Conservation (phyloP, 1,140 invertebrate genomes). For the Pseudomyrmex flavicornis region DNA sequence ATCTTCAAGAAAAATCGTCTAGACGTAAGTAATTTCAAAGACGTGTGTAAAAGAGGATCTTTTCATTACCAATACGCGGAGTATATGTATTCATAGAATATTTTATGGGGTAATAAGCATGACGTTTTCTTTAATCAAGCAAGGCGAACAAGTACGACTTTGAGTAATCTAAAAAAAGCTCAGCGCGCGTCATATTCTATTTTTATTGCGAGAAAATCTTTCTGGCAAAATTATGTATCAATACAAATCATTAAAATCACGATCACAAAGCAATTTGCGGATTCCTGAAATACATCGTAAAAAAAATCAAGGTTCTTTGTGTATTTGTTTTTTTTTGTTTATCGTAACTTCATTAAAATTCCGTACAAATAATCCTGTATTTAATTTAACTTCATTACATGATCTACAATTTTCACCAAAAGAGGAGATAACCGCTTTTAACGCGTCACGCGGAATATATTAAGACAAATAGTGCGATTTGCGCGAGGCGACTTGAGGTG, state of each 20-base stretch:
- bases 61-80: not conserved
- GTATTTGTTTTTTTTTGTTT: too few species aligned
- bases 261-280: constrained; percentile 6
- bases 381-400: not conserved
- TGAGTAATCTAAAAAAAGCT: constrained; percentile 32
- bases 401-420: not conserved
- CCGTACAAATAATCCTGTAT: too few species aligned
- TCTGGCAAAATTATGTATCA: not conserved
- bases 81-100: not conserved
- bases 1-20: not conserved
- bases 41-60: not conserved
- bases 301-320: not conserved
- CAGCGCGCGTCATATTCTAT: constrained; percentile 36
- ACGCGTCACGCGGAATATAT: constrained; percentile 16
- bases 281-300: constrained; percentile 9
- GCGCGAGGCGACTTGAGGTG: constrained; percentile 12
- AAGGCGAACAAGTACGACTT: not conserved
- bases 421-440: not conserved
- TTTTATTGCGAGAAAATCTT: constrained; percentile 31
- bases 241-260: constrained; percentile 27
- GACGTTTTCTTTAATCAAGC: not conserved
- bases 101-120: constrained; percentile 8
- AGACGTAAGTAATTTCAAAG: not conserved
- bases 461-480: constrained; percentile 24
- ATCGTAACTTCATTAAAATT: too few species aligned